Evolutionary conservation across 2,888 invertebrate species (phyloP).

Genomic region (Galeopsomyia nigrocyanea): DNA sequence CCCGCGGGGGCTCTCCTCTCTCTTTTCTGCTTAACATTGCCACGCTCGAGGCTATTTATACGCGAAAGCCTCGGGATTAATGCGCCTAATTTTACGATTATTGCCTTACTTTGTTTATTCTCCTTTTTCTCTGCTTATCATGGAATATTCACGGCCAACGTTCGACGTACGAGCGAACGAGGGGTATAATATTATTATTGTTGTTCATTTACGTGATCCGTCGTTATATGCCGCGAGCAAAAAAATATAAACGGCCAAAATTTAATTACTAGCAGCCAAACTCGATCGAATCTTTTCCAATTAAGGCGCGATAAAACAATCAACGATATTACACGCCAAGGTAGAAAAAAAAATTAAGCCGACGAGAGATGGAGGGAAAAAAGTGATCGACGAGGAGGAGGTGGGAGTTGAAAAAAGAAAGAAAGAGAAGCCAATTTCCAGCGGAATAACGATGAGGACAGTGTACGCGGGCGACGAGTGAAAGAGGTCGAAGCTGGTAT

Average conservation of each 20-base stretch:
- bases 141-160: background rate
- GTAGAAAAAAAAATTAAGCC: background rate
- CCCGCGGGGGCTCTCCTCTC: too few species aligned
- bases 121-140: background rate
- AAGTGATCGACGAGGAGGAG: background rate
- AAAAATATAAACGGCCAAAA: conserved; percentile 3
- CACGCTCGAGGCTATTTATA: conserved; percentile 6
- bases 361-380: background rate
- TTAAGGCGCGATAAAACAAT: conserved; percentile 47
- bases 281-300: conserved; percentile 19
- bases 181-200: background rate
- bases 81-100: conserved; percentile 24
- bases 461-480: background rate
- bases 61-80: conserved; percentile 19
- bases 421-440: background rate
- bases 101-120: background rate
- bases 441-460: background rate
- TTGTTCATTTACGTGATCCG: background rate
- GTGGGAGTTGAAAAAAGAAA: background rate
- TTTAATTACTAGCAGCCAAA: conserved; percentile 5
- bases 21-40: background rate
- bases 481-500: background rate
- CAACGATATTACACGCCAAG: conserved; percentile 20
- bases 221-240: background rate
- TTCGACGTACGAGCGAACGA: background rate